phyloP scores from a whole-genome alignment of 2,797 vertebrate genomes.

The Agapornis canus region DNA sequence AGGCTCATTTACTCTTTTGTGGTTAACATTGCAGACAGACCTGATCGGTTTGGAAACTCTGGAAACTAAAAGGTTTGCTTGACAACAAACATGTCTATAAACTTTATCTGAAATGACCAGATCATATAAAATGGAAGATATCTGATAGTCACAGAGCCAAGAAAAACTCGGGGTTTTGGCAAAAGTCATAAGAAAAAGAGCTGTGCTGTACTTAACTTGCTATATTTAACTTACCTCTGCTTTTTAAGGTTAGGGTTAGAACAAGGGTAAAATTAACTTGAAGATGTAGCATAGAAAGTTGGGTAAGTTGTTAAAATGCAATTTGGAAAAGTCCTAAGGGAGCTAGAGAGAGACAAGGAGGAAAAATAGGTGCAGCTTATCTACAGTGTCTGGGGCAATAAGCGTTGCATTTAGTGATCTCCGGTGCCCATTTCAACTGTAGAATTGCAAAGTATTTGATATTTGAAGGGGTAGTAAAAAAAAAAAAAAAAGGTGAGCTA shows the following conservation, averaged over 20 bases:
- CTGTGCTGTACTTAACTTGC: accelerated
- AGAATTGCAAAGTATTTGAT: not conserved
- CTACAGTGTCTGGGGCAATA: not conserved
- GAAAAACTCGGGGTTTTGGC: not conserved
- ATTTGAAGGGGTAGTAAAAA: not conserved
- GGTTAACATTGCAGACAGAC: not conserved
- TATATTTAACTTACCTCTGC: not conserved
- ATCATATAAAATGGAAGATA: not conserved
- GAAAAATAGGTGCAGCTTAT: not conserved
- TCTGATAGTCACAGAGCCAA: not conserved
- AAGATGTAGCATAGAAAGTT: not conserved
- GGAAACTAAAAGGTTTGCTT: not conserved
- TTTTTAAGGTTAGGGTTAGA: not conserved
- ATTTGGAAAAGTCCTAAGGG: not conserved
- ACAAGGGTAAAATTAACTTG: not conserved
- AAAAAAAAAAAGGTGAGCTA: not conserved
- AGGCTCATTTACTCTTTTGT: not conserved
- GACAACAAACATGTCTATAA: not conserved
- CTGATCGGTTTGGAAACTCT: not conserved
- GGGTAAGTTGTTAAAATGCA: not conserved
- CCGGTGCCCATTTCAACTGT: not conserved
- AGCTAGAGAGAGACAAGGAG: not conserved
- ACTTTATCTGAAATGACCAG: not conserved
- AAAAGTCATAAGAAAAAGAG: not conserved
- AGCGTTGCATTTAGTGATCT: not conserved